Evolutionary conservation across 2,888 invertebrate species (phyloP).

Genomic region (Lasioglossum morio): DNA sequence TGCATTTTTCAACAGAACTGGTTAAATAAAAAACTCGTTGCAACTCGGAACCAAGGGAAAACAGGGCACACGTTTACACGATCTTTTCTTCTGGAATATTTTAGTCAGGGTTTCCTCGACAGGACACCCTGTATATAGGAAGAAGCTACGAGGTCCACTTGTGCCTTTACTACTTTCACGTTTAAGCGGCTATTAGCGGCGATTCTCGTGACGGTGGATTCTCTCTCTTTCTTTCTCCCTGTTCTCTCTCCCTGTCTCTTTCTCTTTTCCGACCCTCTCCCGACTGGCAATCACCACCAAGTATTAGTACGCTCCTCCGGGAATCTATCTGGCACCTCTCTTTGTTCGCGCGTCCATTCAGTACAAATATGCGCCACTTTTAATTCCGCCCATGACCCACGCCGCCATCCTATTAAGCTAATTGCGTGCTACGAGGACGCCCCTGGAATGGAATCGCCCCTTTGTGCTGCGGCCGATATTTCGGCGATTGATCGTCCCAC

Average conservation of each 20-base stretch:
- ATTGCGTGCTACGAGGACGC: slow-evolving; percentile 26
- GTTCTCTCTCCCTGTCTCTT: neutral
- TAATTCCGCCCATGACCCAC: slow-evolving; percentile 50
- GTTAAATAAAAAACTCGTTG: neutral
- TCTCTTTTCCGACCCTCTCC: neutral
- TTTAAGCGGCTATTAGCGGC: slow-evolving; percentile 76
- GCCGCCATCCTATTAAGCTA: slow-evolving; percentile 20
- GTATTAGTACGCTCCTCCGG: slow-evolving; percentile 67
- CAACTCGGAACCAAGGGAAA: neutral
- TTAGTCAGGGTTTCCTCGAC: neutral
- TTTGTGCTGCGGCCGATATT: slow-evolving; percentile 43
- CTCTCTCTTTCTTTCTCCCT: neutral
- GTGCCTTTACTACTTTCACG: slow-evolving; percentile 73
- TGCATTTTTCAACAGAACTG: neutral
- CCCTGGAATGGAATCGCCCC: slow-evolving; percentile 2
- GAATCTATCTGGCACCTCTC: slow-evolving; percentile 65
- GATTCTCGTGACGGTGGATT: slow-evolving; percentile 67
- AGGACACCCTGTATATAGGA: neutral
- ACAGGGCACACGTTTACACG: neutral
- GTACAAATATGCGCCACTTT: slow-evolving; percentile 70
- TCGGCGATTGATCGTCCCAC: neutral
- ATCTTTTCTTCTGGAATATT: neutral
- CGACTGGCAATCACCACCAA: slow-evolving; percentile 14
- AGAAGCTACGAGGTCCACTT: slow-evolving; percentile 57
- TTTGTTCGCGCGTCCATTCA: slow-evolving; percentile 73